Evolutionary conservation across 2,888 invertebrate species (phyloP), one percentile per base, ranked within the genome.

Genomic region (Marronus borbonicus): DNA sequence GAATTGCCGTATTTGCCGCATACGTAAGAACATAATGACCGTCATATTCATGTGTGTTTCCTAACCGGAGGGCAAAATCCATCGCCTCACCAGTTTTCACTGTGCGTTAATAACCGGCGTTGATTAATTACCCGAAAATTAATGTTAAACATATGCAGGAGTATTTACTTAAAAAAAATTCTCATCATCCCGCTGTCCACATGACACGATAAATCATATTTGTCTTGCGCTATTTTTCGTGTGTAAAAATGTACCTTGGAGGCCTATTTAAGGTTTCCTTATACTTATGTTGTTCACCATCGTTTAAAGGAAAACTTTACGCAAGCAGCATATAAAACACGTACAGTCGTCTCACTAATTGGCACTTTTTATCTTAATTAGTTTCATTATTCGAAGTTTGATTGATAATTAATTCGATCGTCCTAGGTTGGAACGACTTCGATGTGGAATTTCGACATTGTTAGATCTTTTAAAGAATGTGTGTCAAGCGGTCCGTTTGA

Each of bases 281-380:
- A 58, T 58, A 52, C 44, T 44, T 52, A 58, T 49, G 72, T 72
- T 8, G 68, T n/a, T 68, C 50, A 14, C 28, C 49, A 17, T 74
- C 60, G 17, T 55, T 31, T 70, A 44, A 44, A 44, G 49, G 72
- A 74, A 74, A 44, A 62, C 36, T 60, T 74, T 74, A 60, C 60
- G 72, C 28, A 60, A 60, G 60, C 28, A 58, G 39, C 39, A 17
- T 72, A 58, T 17, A 74, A 60, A 65, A 49, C 77, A 52, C 64
- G 62, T 44, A 62, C 60, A 69, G 60, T 58, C 68, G 50, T 52
- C 64, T 31, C 20, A 36, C 64, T 77, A 77, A 77, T 77, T 77
- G 62, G 64, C 64, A 65, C 20, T 24, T 77, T 76, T 77, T 77
- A 70, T 70, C 70, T 70, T 77, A 62, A 77, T 70, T 77, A 72